phyloP scores from a whole-genome alignment of 2,797 vertebrate genomes.

The Tangara arthus region DNA sequence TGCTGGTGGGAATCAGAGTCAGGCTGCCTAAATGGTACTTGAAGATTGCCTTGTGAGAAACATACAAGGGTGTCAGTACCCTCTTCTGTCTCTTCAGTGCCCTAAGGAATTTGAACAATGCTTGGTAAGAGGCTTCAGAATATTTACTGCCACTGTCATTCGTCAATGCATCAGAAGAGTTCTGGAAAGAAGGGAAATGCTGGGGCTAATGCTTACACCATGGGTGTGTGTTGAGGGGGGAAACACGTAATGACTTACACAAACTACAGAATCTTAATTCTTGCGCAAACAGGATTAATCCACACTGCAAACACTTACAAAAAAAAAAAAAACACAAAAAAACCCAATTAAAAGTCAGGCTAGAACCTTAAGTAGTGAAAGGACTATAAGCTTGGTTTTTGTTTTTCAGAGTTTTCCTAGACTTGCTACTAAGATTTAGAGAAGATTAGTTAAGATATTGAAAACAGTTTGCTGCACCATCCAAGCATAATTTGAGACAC shows the following conservation, averaged over 20 bases:
- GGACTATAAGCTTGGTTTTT: not conserved
- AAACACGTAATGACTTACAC: not conserved
- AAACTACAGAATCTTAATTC: not conserved
- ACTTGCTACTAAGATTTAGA: not conserved
- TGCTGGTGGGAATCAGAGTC: not conserved
- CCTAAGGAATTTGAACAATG: not conserved
- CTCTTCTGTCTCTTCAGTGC: not conserved
- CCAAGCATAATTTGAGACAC: not conserved
- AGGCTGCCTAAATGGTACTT: not conserved
- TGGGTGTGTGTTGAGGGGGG: fast-evolving
- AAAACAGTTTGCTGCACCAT: not conserved
- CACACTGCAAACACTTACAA: fast-evolving
- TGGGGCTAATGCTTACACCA: not conserved
- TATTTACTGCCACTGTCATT: not conserved
- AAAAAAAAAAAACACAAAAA: not conserved
- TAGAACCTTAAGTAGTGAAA: not conserved
- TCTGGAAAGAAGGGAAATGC: not conserved
- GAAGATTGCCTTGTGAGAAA: not conserved
- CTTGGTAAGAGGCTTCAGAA: not conserved
- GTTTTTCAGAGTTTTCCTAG: not conserved
- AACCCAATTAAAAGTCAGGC: not conserved
- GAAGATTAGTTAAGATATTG: not conserved
- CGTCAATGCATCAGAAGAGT: not conserved
- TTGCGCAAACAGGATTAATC: not conserved
- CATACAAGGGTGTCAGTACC: not conserved